A percentile compares a stretch with the other conserved stretches of the same genome.
phyloP scores from a whole-genome alignment of 2,888 invertebrate species.

The Hirtodrosophila cameraria region DNA sequence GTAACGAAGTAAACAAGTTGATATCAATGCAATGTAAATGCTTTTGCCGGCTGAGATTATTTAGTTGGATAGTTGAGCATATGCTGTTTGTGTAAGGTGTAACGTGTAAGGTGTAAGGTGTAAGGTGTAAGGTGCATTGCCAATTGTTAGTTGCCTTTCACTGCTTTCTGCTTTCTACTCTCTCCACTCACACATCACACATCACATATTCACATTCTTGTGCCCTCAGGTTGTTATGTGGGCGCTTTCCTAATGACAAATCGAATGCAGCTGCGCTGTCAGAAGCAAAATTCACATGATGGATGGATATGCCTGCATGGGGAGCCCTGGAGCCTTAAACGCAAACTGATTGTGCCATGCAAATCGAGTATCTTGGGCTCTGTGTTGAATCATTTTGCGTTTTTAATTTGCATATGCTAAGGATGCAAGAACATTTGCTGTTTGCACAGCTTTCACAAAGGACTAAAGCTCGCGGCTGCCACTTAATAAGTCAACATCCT shows the following conservation, averaged over 20 bases:
- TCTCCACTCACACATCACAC: too few species aligned
- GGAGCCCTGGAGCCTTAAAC: background rate
- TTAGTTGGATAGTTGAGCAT: conserved; percentile 3
- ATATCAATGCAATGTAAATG: background rate
- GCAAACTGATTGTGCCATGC: conserved; percentile 1
- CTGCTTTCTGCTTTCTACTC: too few species aligned
- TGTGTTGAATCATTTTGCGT: conserved; percentile 18
- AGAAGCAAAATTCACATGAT: conserved; percentile 32
- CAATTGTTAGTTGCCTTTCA: conserved; percentile 9
- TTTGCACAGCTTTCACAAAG: conserved; percentile 40
- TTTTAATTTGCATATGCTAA: conserved; percentile 57
- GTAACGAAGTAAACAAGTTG: conserved; percentile 41
- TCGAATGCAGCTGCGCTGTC: conserved; percentile 51
- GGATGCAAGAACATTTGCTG: conserved; percentile 20
- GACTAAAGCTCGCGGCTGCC: conserved; percentile 28
- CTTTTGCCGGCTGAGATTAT: conserved; percentile 18
- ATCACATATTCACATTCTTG: too few species aligned
- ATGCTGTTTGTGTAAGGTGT: conserved; percentile 1
- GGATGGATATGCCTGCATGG: conserved; percentile 31
- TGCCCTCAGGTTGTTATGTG: too few species aligned
- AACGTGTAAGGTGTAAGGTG: too few species aligned
- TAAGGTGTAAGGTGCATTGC: too few species aligned
- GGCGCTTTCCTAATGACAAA: conserved; percentile 46
- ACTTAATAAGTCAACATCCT: conserved; percentile 62
- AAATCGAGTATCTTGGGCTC: conserved; percentile 8